Base-by-base conservation (phyloP, 2,888 invertebrate genomes). In the Eupithecia insigniata region DNA sequence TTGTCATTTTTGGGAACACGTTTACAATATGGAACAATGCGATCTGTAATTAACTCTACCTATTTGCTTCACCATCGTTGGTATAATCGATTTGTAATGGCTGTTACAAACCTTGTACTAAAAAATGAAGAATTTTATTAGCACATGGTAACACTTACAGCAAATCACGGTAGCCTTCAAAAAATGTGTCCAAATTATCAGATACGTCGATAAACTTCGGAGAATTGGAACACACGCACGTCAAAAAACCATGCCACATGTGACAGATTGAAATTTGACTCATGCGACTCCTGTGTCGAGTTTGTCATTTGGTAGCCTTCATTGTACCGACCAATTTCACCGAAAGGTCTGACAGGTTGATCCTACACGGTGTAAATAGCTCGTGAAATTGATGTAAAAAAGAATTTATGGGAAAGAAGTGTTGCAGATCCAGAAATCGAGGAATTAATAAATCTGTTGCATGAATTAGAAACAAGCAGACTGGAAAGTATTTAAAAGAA, bases 371-470 rank as follows among this genome's bases (percentile, higher is more conserved):
- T 81, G 87, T 82, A 87, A 92, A 91, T 89, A 83, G 84, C 74
- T 84, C 89, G 89, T 92, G 88, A 91, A 92, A 92, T 91, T 83
- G 76, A 66, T 75, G 71, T 76, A 82, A 84, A 85, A 39, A 87
- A 80, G 70, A 32, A 67, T 43, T 71, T 71, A 34, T 43, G 28
- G 28, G n/a, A 60, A 46, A 39, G 22, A 10, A 64, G 36, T n/a
- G n/a, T 46, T 8, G n/a, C 58, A 30, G 26, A 60, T 6, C 1
- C 14, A 18, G 28, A 30, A 14, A 26, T 55, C 26, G 16, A 60
- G 30, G 12, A 12, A 30, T 22, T 8, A 18, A 32, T 51, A 51
- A 51, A 22, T 22, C 51, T 51, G 51, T 51, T 22, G 22, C 5
- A 22, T n/a, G 22, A 51, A 22, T 51, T 51, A 51, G 22, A 51